phyloP scores from a whole-genome alignment of 2,113 vertebrate species.

The Carlito syrichta region DNA sequence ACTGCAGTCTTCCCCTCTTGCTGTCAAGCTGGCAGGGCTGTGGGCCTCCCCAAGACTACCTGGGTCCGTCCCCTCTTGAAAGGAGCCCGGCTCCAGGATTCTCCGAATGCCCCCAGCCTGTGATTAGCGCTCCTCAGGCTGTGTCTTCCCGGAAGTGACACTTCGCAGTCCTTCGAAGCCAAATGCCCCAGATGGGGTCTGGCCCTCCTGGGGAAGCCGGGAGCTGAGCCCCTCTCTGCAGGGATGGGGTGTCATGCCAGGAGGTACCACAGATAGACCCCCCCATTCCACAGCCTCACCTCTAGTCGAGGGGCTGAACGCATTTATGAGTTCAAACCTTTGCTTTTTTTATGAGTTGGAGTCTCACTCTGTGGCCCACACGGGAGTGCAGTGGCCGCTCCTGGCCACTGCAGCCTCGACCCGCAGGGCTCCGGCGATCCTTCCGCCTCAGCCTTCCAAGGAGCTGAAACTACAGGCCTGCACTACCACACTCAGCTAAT shows the following conservation, averaged over 20 bases:
- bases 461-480: too few species aligned
- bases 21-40: not conserved
- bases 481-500: too few species aligned
- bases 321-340: too few species aligned
- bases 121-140: not conserved
- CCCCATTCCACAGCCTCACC: not conserved
- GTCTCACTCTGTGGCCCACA: too few species aligned
- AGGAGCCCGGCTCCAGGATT: not conserved
- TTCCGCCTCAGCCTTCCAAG: too few species aligned
- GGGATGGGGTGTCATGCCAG: not conserved
- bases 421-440: too few species aligned
- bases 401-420: too few species aligned
- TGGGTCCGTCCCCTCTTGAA: not conserved
- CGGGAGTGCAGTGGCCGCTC: too few species aligned
- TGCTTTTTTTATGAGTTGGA: too few species aligned
- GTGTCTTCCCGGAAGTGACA: not conserved
- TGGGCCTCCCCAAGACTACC: not conserved
- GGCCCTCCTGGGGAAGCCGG: not conserved
- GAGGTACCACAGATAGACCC: not conserved
- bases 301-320: not conserved
- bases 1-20: not conserved
- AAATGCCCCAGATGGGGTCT: not conserved
- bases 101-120: not conserved
- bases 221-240: not conserved
- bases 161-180: not conserved